Conservation (phyloP, 2,888 invertebrate genomes). For the Papilio elwesi region DNA sequence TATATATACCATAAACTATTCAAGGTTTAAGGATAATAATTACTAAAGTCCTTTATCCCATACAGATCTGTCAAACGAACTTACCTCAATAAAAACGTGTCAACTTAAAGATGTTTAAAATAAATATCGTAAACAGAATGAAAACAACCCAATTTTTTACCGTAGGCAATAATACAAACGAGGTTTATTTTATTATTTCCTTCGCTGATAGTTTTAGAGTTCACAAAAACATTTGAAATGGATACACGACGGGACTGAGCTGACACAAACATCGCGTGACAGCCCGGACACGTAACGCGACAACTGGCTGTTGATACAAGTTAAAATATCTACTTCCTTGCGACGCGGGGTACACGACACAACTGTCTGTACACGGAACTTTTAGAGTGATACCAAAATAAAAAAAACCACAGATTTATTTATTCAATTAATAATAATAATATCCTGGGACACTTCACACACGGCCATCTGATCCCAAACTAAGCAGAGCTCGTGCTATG, state of each 20-base stretch:
- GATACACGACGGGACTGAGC: conserved; percentile 21
- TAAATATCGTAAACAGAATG: not conserved
- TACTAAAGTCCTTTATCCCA: too few species aligned
- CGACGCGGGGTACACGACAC: conserved; percentile 14
- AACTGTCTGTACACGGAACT: not conserved
- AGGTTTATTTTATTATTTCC: conserved; percentile 32
- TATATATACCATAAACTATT: too few species aligned
- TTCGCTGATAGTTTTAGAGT: conserved; percentile 38
- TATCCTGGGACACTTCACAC: too few species aligned
- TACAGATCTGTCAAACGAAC: too few species aligned
- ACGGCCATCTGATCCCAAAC: too few species aligned
- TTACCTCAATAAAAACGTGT: not conserved
- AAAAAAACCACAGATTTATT: too few species aligned
- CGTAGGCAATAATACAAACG: not conserved
- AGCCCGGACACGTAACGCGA: conserved; percentile 37
- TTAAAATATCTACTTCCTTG: conserved; percentile 46
- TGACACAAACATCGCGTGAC: conserved; percentile 40
- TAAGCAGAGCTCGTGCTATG: too few species aligned
- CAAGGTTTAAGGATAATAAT: too few species aligned
- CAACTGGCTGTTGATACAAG: conserved; percentile 45
- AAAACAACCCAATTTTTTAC: conserved; percentile 24
- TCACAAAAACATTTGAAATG: conserved; percentile 33
- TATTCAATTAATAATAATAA: too few species aligned
- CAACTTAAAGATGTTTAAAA: not conserved
- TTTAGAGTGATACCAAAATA: too few species aligned